Percentiles rank a stretch among this genome's conserved stretches.
phyloP scores from a whole-genome alignment of 2,113 vertebrate genomes.

The Seriola rivoliana region DNA sequence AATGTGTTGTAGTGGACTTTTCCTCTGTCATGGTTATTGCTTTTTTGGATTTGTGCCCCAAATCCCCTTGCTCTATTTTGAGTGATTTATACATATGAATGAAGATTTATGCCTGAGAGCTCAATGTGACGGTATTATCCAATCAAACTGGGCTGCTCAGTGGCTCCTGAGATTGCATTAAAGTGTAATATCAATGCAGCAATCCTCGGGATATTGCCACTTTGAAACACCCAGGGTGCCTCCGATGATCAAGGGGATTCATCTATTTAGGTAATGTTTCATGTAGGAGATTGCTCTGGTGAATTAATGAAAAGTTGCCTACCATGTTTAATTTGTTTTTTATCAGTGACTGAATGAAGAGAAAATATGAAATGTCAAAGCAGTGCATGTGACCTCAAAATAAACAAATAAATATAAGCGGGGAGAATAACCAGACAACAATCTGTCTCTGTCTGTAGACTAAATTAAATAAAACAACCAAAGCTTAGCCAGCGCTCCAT shows the following conservation, averaged over 20 bases:
- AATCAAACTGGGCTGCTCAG: constrained; percentile 78
- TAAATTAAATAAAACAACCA: constrained; percentile 32
- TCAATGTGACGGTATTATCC: constrained; percentile 78
- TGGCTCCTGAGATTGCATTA: constrained; percentile 81
- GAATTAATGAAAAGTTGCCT: constrained; percentile 58
- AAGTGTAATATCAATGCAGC: constrained; percentile 80
- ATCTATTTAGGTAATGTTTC: constrained; percentile 58
- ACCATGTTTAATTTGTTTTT: constrained; percentile 60
- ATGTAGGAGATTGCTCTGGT: constrained; percentile 36
- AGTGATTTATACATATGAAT: constrained; percentile 85
- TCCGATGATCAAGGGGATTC: constrained; percentile 54
- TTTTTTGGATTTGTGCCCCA: constrained; percentile 76
- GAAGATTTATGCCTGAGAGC: constrained; percentile 81
- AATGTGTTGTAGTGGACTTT: constrained; percentile 76
- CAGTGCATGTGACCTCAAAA: constrained; percentile 25
- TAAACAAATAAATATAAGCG: constrained; percentile 30
- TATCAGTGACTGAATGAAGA: constrained; percentile 35
- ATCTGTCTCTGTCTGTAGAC: constrained; percentile 1
- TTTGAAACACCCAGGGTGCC: constrained; percentile 63
- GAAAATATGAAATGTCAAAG: constrained; percentile 2
- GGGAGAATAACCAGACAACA: constrained; percentile 4
- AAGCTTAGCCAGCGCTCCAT: not conserved
- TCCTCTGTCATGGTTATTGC: constrained; percentile 78
- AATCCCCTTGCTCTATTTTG: constrained; percentile 78
- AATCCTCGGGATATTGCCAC: constrained; percentile 74